Percentiles rank a stretch among this genome's conserved stretches.
These are phyloP conservation scores for Lota lota DNA, from an alignment of 2,113 vertebrate genomes.

Conservation along the genomic window DNA sequence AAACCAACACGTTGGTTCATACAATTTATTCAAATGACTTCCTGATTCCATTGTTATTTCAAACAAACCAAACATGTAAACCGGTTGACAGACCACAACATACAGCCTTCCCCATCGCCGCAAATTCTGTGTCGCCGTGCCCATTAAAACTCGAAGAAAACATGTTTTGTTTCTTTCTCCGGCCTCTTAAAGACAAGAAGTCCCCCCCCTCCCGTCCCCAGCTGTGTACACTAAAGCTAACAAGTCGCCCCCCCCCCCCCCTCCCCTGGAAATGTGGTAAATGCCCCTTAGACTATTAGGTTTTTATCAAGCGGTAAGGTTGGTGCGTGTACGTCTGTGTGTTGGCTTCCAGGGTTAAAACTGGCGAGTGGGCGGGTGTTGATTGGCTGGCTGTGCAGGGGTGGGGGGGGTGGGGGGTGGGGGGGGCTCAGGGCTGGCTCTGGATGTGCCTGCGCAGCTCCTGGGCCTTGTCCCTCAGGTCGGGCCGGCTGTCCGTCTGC, in stretches of 20 bases:
- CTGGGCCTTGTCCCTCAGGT: conserved; percentile 88
- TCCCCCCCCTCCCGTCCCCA: background rate
- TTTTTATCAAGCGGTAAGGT: background rate
- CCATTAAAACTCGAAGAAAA: conserved; percentile 3
- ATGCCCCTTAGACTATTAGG: background rate
- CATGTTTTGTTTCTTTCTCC: background rate
- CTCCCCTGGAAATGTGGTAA: background rate
- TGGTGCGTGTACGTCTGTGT: background rate
- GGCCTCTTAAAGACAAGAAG: conserved; percentile 1
- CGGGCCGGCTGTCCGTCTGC: conserved; percentile 87
- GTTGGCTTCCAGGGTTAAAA: no score
- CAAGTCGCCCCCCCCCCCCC: background rate
- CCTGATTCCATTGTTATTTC: conserved; percentile 28
- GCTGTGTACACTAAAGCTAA: no score
- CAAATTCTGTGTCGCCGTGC: conserved; percentile 5
- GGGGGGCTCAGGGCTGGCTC: conserved; percentile 65
- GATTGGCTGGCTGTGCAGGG: background rate
- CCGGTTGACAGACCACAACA: conserved; percentile 22
- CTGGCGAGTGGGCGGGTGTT: background rate
- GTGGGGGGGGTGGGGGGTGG: background rate
- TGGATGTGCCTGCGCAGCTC: conserved; percentile 86
- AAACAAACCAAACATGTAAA: conserved; percentile 48
- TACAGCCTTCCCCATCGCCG: no score
- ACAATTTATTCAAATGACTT: conserved; percentile 32
- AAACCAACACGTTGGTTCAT: conserved; percentile 51